Percentiles rank a stretch among this genome's conserved stretches.
Evolutionary conservation across 2,888 invertebrate species (phyloP).

Genomic region (Labia minor): DNA sequence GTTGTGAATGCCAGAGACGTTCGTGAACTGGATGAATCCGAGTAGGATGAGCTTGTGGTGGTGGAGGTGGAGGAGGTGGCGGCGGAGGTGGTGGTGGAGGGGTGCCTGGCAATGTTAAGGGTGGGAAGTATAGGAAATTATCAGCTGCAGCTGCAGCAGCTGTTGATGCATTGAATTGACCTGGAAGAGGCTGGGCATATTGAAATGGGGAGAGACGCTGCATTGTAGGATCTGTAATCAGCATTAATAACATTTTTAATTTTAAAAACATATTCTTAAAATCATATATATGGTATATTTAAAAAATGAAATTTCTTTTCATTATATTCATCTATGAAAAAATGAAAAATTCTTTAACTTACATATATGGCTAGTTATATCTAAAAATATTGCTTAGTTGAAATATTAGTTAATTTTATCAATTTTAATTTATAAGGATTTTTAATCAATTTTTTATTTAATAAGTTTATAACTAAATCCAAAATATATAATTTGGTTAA

Average conservation of each 20-base stretch:
- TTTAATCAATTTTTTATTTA: not conserved
- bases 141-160: constrained; percentile 28
- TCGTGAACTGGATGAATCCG: constrained; percentile 65
- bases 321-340: too few species aligned
- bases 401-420: too few species aligned
- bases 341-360: too few species aligned
- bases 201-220: constrained; percentile 22
- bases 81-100: constrained; percentile 36
- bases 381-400: too few species aligned
- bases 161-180: constrained; percentile 18
- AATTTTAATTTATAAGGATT: not conserved
- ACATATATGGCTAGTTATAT: too few species aligned
- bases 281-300: too few species aligned
- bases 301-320: too few species aligned
- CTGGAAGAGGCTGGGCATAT: constrained; percentile 15
- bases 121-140: constrained; percentile 20
- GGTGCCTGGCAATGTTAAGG: constrained; percentile 32
- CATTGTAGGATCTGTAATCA: constrained; percentile 19
- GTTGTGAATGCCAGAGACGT: constrained; percentile 62
- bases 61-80: constrained; percentile 31
- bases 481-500: too few species aligned
- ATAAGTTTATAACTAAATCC: too few species aligned
- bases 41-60: constrained; percentile 36
- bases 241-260: too few species aligned
- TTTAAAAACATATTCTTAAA: too few species aligned